Conservation (phyloP, 2,888 invertebrate species). For the Tineola bisselliella region DNA sequence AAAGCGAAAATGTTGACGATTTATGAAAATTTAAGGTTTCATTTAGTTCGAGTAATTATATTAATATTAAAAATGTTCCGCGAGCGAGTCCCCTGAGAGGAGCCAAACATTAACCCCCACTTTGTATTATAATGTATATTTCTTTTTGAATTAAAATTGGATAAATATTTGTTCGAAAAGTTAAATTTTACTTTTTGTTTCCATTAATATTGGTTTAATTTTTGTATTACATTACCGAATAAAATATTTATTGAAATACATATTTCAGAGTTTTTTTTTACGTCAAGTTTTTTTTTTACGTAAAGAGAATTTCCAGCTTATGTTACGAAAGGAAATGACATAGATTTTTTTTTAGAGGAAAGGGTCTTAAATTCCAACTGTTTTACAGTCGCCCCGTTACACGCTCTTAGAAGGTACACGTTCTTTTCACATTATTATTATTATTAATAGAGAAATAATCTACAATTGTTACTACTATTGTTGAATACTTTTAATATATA, state of each 20-base stretch:
- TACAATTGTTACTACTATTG: too few species aligned
- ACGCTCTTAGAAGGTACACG: too few species aligned
- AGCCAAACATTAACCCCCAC: neutral
- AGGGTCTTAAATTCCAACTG: neutral
- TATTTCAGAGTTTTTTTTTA: neutral
- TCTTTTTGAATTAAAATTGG: neutral
- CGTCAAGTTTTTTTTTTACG: neutral
- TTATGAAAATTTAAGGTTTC: neutral
- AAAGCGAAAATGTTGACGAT: neutral
- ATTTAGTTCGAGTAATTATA: neutral
- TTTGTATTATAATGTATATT: neutral
- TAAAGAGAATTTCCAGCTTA: neutral
- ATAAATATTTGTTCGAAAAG: neutral
- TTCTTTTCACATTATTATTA: too few species aligned
- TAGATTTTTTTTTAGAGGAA: neutral
- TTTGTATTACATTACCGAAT: neutral
- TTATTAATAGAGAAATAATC: too few species aligned
- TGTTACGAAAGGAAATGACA: neutral
- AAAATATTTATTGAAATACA: neutral
- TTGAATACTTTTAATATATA: too few species aligned
- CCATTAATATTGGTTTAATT: neutral
- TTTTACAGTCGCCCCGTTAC: too few species aligned
- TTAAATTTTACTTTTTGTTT: neutral
- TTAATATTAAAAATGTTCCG: neutral
- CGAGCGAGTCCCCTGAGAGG: neutral